Evolutionary conservation across 1,140 invertebrate species (phyloP), one percentile per base, ranked within the genome.

Genomic region (Lepidurus packardi): DNA sequence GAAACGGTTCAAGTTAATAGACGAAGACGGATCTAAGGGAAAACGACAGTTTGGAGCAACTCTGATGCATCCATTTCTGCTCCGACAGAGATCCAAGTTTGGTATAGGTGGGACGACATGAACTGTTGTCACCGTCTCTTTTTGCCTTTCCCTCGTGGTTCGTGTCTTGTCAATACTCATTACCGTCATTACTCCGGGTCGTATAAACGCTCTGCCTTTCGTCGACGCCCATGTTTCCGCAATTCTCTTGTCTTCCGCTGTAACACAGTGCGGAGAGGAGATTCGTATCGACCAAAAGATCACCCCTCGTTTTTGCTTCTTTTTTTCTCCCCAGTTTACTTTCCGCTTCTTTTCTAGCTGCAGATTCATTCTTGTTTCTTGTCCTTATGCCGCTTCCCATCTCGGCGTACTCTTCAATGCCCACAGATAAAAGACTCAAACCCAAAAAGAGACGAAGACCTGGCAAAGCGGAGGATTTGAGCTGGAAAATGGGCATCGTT

Each of bases 261-360:
- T 65, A 13, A 65, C 53, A 65, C 16, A 1, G 53, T 65, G 53
- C 53, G 53, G 53, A 65, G 53, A 65, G 53, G n/a, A 65, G 53
- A 65, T 65, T 65, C 53, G 53, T 65, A 65, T 65, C 53, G 53
- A 65, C 53, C 53, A 65, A 65, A 65, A 65, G 53, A 65, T 65
- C 53, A 21, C 53, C 34, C 53, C 53, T 65, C 53, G 53, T 65
- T 65, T 65, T 65, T n/a, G 21, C 53, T 21, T 16, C 4, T 16
- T 47, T 16, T 47, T 16, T 47, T 47, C 53, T 65, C n/a, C 21
- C 53, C 10, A n/a, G 16, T 65, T 65, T 65, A 13, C 53, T 21
- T 65, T 47, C 45, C 16, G 45, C 53, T 1, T 65, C 21, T 65
- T 65, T 21, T 65, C 9, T 16, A 9, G 53, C 53, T 65, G 21